Base-by-base conservation (phyloP, 2,797 vertebrate genomes). In the Chelonia mydas region DNA sequence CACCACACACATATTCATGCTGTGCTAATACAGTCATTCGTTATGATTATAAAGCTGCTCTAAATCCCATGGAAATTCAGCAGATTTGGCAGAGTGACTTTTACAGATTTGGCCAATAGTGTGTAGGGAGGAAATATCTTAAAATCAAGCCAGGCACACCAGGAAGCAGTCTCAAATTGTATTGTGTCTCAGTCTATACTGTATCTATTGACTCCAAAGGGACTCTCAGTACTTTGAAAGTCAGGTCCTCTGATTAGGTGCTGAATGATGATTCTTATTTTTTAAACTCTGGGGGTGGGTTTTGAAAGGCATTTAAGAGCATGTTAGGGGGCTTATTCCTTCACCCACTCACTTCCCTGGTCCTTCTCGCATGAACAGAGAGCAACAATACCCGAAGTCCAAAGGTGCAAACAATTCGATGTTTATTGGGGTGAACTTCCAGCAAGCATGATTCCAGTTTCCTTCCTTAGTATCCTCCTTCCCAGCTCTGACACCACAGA, bases 41-140 rank as follows among this genome's bases (percentile, higher is more conserved):
- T 98, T 98, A 94, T 94, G 90, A 94, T 97, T 97, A 97, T 97
- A 97, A 92, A 94, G 86, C 89, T 95, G 81, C 68, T 96, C 78
- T 27, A 92, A 97, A 97, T 96, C 81, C 91, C 72, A 92, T 65
- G 3, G 81, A 97, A 97, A 95, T 95, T 95, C 51, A 61, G 89
- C 79, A 96, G 95, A 95, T 65, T 90, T 97, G 92, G 93, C 12
- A 68, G 90, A 68, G 45, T 61, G 90, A 57, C 94, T 95, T 51
- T 87, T 90, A 94, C 83, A 95, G 95, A 80, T 94, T 96, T 98
- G 84, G 85, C 78, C 96, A 96, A 93, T 81, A 0, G 0, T 79
- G 65, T 95, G 61, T 59, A 87, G 53, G 31, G 93, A 79, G 5
- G 78, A 68, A 89, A 74, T 8, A 28, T 85, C 31, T 47, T 84